Evolutionary conservation across 2,888 invertebrate genomes (phyloP), one percentile per base, ranked within the genome.

Genomic region (Phyto melanocephala): DNA sequence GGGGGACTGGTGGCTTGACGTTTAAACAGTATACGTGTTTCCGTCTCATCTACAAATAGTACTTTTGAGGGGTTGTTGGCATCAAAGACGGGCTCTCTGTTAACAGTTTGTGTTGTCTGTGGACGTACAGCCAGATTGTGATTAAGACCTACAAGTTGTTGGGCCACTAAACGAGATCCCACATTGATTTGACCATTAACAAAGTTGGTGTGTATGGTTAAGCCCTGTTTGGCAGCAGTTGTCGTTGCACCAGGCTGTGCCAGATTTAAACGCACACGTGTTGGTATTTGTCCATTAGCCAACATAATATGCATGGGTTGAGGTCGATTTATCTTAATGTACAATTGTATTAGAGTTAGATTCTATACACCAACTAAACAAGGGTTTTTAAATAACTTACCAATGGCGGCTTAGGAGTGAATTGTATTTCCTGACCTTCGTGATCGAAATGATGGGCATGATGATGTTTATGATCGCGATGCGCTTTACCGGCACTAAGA

Each of bases 391-490:
- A 11, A 17, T 22, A 15, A 85, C 87, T 86, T 83, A 90, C 91
- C 6, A 6, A 88, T 0, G 94, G 92, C 0, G 93, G 92, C 0
- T 92, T 91, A 0, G 92, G 92, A 0, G 93, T 92, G 52, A 94
- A 93, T 0, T 94, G 92, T 8, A 94, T 91, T 2, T 94, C 92
- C 10, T 93, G 93, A 0, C 95, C 95, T 84, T 95, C 94, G 88
- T 95, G 95, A 86, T 94, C 95, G 87, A 94, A 95, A 87, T 95
- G 95, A 88, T 96, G 96, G 0, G 94, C 96, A 90, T 96, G 96
- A 88, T 96, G 96, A 88, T 96, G 96, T 88, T 96, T 96, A 91
- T 96, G 96, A 87, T 96, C 96, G 84, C 94, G 95, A 91, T 96
- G 96, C 0, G 96, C 96, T 90, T 96, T 96, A 0, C 96, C 96